phyloP scores from a whole-genome alignment of 2,797 vertebrate genomes.

The Phalanger gymnotis region DNA sequence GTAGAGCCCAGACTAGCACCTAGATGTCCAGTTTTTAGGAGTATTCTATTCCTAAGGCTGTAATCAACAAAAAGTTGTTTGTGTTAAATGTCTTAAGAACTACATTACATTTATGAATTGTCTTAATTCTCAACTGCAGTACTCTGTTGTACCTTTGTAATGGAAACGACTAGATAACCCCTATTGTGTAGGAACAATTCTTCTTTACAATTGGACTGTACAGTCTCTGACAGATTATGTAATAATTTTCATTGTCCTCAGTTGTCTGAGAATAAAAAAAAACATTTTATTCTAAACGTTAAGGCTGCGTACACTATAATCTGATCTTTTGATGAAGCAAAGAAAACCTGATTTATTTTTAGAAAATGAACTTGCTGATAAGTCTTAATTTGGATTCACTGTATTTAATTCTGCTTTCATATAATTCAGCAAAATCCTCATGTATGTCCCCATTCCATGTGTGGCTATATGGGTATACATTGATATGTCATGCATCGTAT shows the following conservation, averaged over 20 bases:
- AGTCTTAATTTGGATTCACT: constrained; percentile 26
- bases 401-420: not conserved
- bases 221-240: constrained; percentile 27
- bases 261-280: constrained; percentile 52
- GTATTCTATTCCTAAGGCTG: not conserved
- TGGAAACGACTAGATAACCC: not conserved
- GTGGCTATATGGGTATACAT: not conserved
- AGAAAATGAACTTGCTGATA: constrained; percentile 57
- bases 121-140: not conserved
- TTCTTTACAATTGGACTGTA: not conserved
- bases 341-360: constrained; percentile 69
- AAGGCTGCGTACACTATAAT: not conserved
- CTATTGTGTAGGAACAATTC: not conserved
- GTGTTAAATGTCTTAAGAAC: not conserved
- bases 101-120: too few relatives aligned
- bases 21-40: not conserved
- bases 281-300: constrained; percentile 48
- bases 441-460: not conserved
- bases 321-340: constrained; percentile 59
- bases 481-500: not conserved
- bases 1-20: rapidly evolving
- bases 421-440: not conserved
- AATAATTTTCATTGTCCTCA: constrained; percentile 31
- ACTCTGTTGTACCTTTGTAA: not conserved
- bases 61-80: not conserved